Conservation (phyloP, 92 coral and sea anemone species). For the Parazoanthus atlanticus region DNA sequence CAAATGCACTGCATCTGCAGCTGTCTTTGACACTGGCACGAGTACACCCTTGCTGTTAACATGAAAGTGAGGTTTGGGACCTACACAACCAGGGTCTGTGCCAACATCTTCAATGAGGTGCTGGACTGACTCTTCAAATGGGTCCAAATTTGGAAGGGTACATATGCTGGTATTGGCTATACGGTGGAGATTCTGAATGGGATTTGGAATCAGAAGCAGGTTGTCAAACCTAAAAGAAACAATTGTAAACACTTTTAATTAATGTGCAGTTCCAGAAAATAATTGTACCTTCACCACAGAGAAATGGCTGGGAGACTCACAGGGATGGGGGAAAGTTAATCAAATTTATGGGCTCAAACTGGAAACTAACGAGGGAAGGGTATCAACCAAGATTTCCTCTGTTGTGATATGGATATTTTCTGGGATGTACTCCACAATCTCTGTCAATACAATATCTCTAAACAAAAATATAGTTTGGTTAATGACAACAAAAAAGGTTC, state of each 20-base stretch:
- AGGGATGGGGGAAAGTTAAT: no score
- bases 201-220: slow-evolving; percentile 60
- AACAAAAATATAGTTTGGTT: no score
- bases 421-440: no score
- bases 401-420: no score
- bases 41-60: slow-evolving; percentile 44
- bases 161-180: slow-evolving; percentile 61
- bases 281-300: no score
- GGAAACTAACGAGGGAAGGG: no score
- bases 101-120: slow-evolving; percentile 63
- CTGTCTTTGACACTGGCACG: slow-evolving; percentile 47
- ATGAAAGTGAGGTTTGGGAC: slow-evolving; percentile 57
- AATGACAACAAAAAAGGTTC: no score
- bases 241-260: not conserved
- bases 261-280: no score
- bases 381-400: no score
- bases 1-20: slow-evolving; percentile 38
- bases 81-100: slow-evolving; percentile 56
- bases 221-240: slow-evolving; percentile 57
- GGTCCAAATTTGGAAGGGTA: slow-evolving; percentile 70
- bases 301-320: no score
- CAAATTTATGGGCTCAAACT: no score
- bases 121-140: slow-evolving; percentile 67
- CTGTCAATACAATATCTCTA: no score
- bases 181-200: slow-evolving; percentile 49